Percentiles rank a stretch among this genome's conserved stretches.
Evolutionary conservation across 64 coral and sea anemone species (phyloP).

Genomic region (Pocillopora damicornis): DNA sequence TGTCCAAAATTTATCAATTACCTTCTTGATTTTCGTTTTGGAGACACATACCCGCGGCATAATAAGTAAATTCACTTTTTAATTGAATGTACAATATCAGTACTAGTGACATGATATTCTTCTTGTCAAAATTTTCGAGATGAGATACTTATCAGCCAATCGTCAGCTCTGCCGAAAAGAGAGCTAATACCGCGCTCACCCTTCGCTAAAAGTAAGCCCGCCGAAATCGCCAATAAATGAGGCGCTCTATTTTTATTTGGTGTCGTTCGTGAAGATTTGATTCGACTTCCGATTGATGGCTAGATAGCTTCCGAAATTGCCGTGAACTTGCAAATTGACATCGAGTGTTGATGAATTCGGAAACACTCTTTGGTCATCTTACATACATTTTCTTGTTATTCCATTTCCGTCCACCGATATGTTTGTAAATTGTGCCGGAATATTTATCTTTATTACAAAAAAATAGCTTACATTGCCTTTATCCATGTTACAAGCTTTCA

Average conservation of each 20-base stretch:
- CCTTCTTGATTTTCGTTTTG: slow-evolving; percentile 3
- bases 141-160: slow-evolving; percentile 21
- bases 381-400: neutral
- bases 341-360: slow-evolving; percentile 1
- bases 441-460: neutral
- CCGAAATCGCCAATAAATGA: neutral
- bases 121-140: slow-evolving; percentile 17
- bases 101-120: slow-evolving; percentile 8
- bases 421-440: neutral
- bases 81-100: slow-evolving; percentile 25
- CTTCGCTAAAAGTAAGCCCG: slow-evolving; percentile 1
- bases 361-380: neutral
- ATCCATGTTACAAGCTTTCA: slow-evolving; percentile 4
- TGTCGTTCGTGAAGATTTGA: neutral
- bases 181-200: neutral
- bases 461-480: slow-evolving; percentile 14
- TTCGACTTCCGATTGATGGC: slow-evolving; percentile 16
- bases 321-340: neutral
- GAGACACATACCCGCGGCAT: slow-evolving; percentile 17
- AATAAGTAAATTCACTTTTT: slow-evolving; percentile 52
- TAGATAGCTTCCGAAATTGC: slow-evolving; percentile 16
- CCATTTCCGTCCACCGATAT: neutral
- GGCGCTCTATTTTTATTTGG: neutral
- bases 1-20: slow-evolving; percentile 36
- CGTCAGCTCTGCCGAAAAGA: neutral